Percentiles rank a stretch among this genome's conserved stretches.
phyloP scores from a whole-genome alignment of 2,797 vertebrate species.

The Microtus agrestis region DNA sequence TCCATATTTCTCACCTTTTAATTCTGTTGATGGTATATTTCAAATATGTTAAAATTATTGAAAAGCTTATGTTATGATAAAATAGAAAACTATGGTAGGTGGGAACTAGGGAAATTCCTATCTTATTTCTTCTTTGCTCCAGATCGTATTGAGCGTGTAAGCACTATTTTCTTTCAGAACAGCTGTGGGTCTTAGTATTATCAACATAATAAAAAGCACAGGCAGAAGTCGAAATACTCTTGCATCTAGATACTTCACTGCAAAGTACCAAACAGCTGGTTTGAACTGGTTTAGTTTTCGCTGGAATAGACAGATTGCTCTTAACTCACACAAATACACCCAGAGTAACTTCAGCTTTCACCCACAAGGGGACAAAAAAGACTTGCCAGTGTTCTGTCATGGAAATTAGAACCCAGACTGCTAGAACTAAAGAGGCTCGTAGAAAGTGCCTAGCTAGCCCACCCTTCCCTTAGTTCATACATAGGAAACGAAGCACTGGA shows the following conservation, averaged over 20 bases:
- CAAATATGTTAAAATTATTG: constrained; percentile 34
- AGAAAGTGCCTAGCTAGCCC: neutral
- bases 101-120: neutral
- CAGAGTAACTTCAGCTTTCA: constrained; percentile 69
- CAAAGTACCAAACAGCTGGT: constrained; percentile 3
- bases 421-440: neutral
- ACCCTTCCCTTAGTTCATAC: neutral
- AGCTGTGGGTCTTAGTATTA: constrained; percentile 21
- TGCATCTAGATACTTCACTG: neutral
- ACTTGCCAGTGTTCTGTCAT: neutral
- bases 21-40: constrained; percentile 30
- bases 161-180: constrained; percentile 46
- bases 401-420: neutral
- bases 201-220: constrained; percentile 13
- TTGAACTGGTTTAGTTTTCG: constrained; percentile 34
- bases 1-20: constrained; percentile 31
- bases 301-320: constrained; percentile 31
- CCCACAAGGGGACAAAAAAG: constrained; percentile 76
- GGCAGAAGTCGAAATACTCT: neutral
- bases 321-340: constrained; percentile 18
- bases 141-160: neutral
- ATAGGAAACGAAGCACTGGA: neutral
- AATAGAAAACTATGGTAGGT: constrained; percentile 7
- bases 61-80: constrained; percentile 46
- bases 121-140: constrained; percentile 47